phyloP scores from a whole-genome alignment of 1,140 invertebrate genomes.

The Drosophila carrolli region DNA sequence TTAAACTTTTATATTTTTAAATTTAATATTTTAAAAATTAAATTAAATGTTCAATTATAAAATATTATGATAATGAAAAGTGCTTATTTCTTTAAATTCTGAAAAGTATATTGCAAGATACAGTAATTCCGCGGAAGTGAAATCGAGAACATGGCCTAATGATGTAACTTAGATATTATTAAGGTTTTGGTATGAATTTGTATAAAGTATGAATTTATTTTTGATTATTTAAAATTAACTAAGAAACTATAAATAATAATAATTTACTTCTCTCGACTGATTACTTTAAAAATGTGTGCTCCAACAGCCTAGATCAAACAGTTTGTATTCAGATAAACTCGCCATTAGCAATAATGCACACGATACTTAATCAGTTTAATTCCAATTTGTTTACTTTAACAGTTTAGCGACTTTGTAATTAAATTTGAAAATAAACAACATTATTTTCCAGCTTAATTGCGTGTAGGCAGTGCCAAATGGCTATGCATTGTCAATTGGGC shows the following conservation, averaged over 20 bases:
- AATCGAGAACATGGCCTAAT: not conserved
- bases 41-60: too few species aligned
- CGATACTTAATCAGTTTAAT: slow-evolving; percentile 39
- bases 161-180: not conserved
- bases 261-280: too few species aligned
- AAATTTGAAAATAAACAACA: slow-evolving; percentile 47
- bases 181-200: not conserved
- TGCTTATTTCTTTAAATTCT: too few species aligned
- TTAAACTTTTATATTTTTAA: too few species aligned
- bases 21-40: too few species aligned
- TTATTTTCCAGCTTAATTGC: slow-evolving; percentile 45
- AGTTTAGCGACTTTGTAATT: slow-evolving; percentile 38
- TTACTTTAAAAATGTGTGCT: not conserved
- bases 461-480: slow-evolving; percentile 28
- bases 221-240: too few species aligned
- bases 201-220: too few species aligned
- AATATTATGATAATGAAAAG: too few species aligned
- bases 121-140: not conserved
- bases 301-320: not conserved
- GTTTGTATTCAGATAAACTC: slow-evolving; percentile 20
- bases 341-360: slow-evolving; percentile 20
- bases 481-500: slow-evolving; percentile 27
- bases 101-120: too few species aligned
- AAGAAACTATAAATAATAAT: not conserved
- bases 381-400: slow-evolving; percentile 18